Conservation (phyloP, 1,140 invertebrate species). For the Drosophila orena region DNA sequence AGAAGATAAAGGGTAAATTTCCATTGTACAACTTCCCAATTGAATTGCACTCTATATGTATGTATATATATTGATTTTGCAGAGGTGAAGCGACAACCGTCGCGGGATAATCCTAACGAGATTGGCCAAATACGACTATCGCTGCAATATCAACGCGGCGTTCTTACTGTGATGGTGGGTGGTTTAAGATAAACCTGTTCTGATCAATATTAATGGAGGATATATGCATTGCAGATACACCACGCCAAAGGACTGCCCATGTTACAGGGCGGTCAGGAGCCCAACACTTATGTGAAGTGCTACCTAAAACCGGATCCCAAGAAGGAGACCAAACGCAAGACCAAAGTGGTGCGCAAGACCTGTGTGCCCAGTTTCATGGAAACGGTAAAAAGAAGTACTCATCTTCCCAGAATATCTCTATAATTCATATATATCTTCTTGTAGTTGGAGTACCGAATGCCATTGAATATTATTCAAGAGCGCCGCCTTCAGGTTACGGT, state of each 20-base stretch:
- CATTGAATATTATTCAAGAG: slow-evolving; percentile 91
- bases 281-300: slow-evolving; percentile 95
- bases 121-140: slow-evolving; percentile 92
- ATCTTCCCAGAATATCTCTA: background rate
- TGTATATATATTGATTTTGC: background rate
- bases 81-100: slow-evolving; percentile 75
- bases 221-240: slow-evolving; percentile 85
- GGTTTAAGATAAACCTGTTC: background rate
- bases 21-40: background rate
- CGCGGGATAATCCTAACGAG: slow-evolving; percentile 72
- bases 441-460: slow-evolving; percentile 94
- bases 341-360: slow-evolving; percentile 95
- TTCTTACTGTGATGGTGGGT: slow-evolving; percentile 92
- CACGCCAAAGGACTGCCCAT: slow-evolving; percentile 93
- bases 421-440: slow-evolving; percentile 42
- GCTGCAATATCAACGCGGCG: slow-evolving; percentile 91
- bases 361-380: slow-evolving; percentile 99
- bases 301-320: slow-evolving; percentile 95
- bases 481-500: slow-evolving; percentile 95
- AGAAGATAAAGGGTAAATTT: slow-evolving; percentile 85
- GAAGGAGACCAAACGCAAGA: slow-evolving; percentile 97
- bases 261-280: slow-evolving; percentile 90
- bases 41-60: background rate
- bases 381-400: slow-evolving; percentile 88
- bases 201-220: background rate